Evolutionary conservation across 2,797 vertebrate genomes (phyloP), one percentile per base, ranked within the genome.

Genomic region (Tragelaphus eurycerus): DNA sequence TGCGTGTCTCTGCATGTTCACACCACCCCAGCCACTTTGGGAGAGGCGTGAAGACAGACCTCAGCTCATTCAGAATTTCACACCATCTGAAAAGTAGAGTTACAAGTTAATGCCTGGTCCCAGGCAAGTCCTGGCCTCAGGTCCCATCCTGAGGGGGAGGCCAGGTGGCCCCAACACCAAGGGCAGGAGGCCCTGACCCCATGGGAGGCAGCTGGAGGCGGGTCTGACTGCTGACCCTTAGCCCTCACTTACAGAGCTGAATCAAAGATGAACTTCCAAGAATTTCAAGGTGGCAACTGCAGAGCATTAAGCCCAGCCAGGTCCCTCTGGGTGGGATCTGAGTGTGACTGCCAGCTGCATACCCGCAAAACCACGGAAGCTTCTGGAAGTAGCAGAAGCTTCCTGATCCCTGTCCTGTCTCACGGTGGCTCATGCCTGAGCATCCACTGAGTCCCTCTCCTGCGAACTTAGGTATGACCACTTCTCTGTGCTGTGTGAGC

Each of bases 401-500:
- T 89, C 81, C 15, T 4, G 2, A 8, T n/a, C 57, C 62, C n/a
- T 5, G n/a, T 38, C 52, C 4, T 2, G 7, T 11, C 29, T 57
- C 5, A 4, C 2, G 13, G 21, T 31, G 64, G 6, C 7, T 11
- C 6, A 38, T 1, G 34, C 3, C 3, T 11, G 0, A 60, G 71
- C 76, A 29, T 43, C n/a, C 2, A 6, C 92, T 96, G 84, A 98
- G 54, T 10, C 79, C 17, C 84, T 34, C 67, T 43, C 67, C 90
- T 1, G 3, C 10, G 82, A 13, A 2, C 78, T 0, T 71, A 99
- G 99, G 98, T 99, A 99, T 16, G 99, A 99, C 97, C 99, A 99
- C 97, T 99, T 99, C 98, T 99, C 99, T 0, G 99, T 99, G 97
- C 98, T 99, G 96, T 99, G 99, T 84, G 99, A 99, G 98, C 99